phyloP scores from a whole-genome alignment of 2,113 vertebrate genomes.

The Siniperca chuatsi region DNA sequence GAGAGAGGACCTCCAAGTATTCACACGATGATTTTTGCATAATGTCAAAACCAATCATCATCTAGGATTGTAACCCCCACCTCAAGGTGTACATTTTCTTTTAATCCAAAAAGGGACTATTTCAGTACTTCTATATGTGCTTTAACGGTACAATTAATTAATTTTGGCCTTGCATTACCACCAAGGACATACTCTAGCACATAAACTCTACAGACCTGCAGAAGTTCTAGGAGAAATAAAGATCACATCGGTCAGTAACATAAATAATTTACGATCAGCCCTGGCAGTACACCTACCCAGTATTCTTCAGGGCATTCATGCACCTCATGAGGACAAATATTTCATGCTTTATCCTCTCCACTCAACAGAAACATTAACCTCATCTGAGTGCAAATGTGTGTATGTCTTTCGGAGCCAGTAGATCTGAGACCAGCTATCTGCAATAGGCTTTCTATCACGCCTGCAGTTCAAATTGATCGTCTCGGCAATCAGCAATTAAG shows the following conservation, averaged over 20 bases:
- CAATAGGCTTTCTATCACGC: slow-evolving; percentile 75
- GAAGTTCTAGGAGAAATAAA: slow-evolving; percentile 58
- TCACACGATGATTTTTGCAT: slow-evolving; percentile 51
- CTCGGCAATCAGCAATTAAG: slow-evolving; percentile 87
- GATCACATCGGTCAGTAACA: slow-evolving; percentile 56
- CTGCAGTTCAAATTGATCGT: slow-evolving; percentile 82
- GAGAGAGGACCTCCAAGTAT: slow-evolving; percentile 40
- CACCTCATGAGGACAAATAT: slow-evolving; percentile 64
- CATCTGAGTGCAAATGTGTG: slow-evolving; percentile 57
- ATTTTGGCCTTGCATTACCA: slow-evolving; percentile 60
- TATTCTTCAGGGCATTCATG: slow-evolving; percentile 49
- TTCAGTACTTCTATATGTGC: slow-evolving; percentile 45
- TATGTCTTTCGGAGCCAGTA: slow-evolving; percentile 38
- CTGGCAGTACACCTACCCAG: slow-evolving; percentile 13
- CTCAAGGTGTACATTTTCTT: slow-evolving; percentile 47
- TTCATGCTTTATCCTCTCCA: slow-evolving; percentile 58
- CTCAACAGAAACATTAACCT: slow-evolving; percentile 66
- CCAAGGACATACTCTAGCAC: slow-evolving; percentile 52
- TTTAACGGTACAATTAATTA: slow-evolving; percentile 58
- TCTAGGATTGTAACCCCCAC: slow-evolving; percentile 31
- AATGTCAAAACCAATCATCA: slow-evolving; percentile 61
- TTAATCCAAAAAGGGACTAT: slow-evolving; percentile 43
- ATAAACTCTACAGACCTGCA: slow-evolving; percentile 36
- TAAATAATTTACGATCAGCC: slow-evolving; percentile 63
- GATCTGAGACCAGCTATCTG: slow-evolving; percentile 55